Percentiles rank a stretch among this genome's conserved stretches.
phyloP scores from a whole-genome alignment of 2,888 invertebrate species.

The Papilio gigon region DNA sequence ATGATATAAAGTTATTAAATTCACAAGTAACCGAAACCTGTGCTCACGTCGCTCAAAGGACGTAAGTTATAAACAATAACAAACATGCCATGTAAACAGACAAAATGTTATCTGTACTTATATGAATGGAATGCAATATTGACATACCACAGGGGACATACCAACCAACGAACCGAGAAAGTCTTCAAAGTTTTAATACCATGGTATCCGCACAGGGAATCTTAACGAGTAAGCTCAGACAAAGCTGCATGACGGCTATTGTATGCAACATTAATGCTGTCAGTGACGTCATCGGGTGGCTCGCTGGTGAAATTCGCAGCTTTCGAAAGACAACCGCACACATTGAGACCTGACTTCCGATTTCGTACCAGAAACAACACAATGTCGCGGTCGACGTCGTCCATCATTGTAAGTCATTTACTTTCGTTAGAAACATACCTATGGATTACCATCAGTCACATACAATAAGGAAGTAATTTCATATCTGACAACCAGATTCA shows the following conservation, averaged over 20 bases:
- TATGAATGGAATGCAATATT: background rate
- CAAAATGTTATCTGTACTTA: background rate
- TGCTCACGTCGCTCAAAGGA: background rate
- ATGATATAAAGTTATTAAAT: background rate
- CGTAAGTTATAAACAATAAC: background rate
- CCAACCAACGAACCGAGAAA: background rate
- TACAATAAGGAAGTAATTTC: conserved; percentile 1
- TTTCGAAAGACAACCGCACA: conserved; percentile 26
- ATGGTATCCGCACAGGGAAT: conserved; percentile 21
- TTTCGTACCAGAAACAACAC: conserved; percentile 1
- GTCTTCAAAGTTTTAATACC: background rate
- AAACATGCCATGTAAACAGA: background rate
- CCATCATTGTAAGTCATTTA: background rate
- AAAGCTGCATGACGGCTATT: conserved; percentile 21
- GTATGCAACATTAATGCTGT: conserved; percentile 16
- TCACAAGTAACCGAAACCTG: background rate
- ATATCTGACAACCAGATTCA: background rate
- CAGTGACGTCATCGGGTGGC: background rate
- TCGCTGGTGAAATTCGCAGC: conserved; percentile 26
- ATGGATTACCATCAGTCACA: background rate
- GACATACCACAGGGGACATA: conserved; percentile 7
- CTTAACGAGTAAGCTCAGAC: conserved; percentile 22
- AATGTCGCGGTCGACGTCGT: background rate
- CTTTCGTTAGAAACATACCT: background rate
- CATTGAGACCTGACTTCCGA: background rate